Evolutionary conservation across 2,888 invertebrate genomes (phyloP).

Genomic region (Himalopsyche tibetana): DNA sequence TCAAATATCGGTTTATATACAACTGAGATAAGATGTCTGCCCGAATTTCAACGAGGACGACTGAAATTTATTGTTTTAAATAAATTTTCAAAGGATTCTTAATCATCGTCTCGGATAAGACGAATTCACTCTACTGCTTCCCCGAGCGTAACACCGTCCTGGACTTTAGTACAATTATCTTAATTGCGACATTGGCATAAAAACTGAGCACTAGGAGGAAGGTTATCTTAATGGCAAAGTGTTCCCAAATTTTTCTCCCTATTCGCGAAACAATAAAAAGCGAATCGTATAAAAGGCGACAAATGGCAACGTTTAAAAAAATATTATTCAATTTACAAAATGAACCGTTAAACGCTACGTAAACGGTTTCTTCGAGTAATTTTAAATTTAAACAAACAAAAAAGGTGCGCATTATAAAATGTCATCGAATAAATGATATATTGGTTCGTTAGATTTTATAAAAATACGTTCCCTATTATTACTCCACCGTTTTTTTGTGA

Average conservation of each 20-base stretch:
- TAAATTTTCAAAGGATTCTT: constrained; percentile 43
- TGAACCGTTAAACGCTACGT: neutral
- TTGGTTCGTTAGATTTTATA: too few relatives aligned
- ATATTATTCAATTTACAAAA: constrained; percentile 1
- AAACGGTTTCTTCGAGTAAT: too few relatives aligned
- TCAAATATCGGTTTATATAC: neutral
- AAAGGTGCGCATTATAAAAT: too few relatives aligned
- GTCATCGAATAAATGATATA: too few relatives aligned
- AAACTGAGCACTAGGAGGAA: constrained; percentile 25
- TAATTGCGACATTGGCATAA: constrained; percentile 49
- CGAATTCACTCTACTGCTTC: constrained; percentile 41
- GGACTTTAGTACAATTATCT: constrained; percentile 44
- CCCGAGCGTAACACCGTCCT: constrained; percentile 5
- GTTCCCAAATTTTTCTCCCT: constrained; percentile 3
- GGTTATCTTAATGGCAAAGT: constrained; percentile 28
- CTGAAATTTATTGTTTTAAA: constrained; percentile 30
- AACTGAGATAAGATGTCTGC: neutral
- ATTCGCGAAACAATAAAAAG: constrained; percentile 45
- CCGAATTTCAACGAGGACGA: constrained; percentile 1
- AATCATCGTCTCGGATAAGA: constrained; percentile 37
- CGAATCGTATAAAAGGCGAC: neutral
- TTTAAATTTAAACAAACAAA: too few relatives aligned
- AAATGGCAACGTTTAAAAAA: neutral
- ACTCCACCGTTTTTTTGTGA: too few relatives aligned
- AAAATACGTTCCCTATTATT: too few relatives aligned